Conservation (phyloP, 2,888 invertebrate genomes). For the Drosophila mayaguana region DNA sequence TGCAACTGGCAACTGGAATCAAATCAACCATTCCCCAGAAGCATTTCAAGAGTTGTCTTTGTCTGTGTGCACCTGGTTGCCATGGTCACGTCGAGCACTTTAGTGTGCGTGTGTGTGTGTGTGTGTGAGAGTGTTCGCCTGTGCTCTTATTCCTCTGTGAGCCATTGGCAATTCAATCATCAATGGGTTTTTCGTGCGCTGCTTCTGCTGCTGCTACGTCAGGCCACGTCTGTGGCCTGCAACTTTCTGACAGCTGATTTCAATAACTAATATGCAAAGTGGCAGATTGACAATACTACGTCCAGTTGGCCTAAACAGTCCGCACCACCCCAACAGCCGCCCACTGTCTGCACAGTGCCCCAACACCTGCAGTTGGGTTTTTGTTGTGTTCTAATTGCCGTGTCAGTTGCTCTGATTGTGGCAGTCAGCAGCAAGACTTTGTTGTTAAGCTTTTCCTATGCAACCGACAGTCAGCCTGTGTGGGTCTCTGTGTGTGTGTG, state of each 20-base stretch:
- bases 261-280: constrained; percentile 79
- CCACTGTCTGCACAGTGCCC: background rate
- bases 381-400: constrained; percentile 75
- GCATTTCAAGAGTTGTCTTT: constrained; percentile 67
- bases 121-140: constrained; percentile 25
- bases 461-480: constrained; percentile 19
- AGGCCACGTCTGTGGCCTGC: constrained; percentile 58
- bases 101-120: constrained; percentile 17
- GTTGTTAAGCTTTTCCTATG: constrained; percentile 62
- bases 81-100: constrained; percentile 73
- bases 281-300: constrained; percentile 53
- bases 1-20: constrained; percentile 62
- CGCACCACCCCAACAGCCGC: background rate
- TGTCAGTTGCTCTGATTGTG: constrained; percentile 74
- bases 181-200: constrained; percentile 58
- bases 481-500: constrained; percentile 19
- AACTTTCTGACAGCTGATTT: constrained; percentile 81
- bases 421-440: constrained; percentile 40
- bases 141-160: constrained; percentile 52
- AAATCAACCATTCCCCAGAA: constrained; percentile 77
- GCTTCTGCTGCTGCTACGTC: constrained; percentile 14
- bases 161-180: constrained; percentile 62
- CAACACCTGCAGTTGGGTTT: constrained; percentile 31
- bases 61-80: constrained; percentile 58
- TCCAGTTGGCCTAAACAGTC: constrained; percentile 12